Base-by-base conservation (phyloP, 2,888 invertebrate species). In the Ametastegia equiseti region DNA sequence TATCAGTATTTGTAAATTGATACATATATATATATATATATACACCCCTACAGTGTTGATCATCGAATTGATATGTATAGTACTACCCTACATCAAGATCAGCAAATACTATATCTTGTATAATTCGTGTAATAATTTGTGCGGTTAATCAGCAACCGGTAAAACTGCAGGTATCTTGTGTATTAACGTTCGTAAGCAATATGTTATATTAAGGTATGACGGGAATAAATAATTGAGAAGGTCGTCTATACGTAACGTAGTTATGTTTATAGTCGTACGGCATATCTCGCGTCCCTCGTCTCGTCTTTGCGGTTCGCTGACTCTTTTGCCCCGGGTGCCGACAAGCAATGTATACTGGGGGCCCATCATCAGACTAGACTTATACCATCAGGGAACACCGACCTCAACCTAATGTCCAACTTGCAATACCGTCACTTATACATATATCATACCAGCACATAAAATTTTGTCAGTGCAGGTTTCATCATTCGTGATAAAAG, bases 301-400 rank as follows among this genome's bases (percentile, higher is more conserved):
- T 60, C 50, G 84, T 84, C 81, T 83, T 81, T 67, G 81, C 83
- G 84, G 84, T 85, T 77, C 83, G 81, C 83, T 83, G 84, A 81
- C 82, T 83, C 82, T 75, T 19, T 60, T 39, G 83, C 84, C 82
- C 81, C 84, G 82, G 83, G 84, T 84, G 84, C 84, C 84, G 84
- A 84, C 84, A 85, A 85, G 83, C 84, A 19, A 36, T 75, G 36
- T 36, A 54, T 27, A 54, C 45, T 45, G 50, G 54, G 23, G 13
- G 30, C 54, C n/a, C 75, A 54, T 75, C 75, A 75, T 75, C 54
- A 75, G 75, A 36, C 75, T 75, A 54, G 75, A 54, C 54, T 75
- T 75, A 27, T 54, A 33, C 54, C 75, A n/a, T n/a, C n/a, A 67
- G 65, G 65, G 65, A 39, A 67, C 65, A 67, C 65, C 65, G 65